Conservation (phyloP, 2,113 vertebrate genomes). For the Ceyx melanurus region DNA sequence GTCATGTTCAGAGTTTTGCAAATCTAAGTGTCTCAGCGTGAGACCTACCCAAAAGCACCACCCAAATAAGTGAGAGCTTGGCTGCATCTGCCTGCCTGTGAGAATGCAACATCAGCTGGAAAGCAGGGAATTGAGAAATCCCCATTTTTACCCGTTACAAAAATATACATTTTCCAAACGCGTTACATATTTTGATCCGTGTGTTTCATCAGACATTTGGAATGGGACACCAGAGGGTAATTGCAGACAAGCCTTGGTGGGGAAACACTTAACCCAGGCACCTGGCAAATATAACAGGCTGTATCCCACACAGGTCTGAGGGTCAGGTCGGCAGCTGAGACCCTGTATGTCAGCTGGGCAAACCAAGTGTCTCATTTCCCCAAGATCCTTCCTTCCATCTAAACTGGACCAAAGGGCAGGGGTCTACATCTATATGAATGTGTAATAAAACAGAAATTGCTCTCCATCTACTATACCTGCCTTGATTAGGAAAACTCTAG, state of each 20-base stretch:
- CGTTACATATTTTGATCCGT: too few relatives aligned
- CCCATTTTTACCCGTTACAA: background rate
- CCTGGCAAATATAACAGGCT: background rate
- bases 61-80: background rate
- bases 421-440: accelerated
- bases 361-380: accelerated
- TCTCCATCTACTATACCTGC: background rate
- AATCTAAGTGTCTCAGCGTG: background rate
- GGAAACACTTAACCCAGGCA: background rate
- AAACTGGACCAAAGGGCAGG: background rate
- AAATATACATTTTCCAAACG: background rate
- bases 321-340: background rate
- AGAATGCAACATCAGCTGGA: background rate
- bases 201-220: background rate
- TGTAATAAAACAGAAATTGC: background rate
- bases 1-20: background rate
- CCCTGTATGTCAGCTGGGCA: background rate
- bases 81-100: background rate
- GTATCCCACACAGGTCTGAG: background rate
- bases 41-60: background rate
- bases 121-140: background rate
- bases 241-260: background rate
- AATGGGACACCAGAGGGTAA: background rate
- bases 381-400: background rate
- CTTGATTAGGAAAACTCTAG: background rate